Conservation (phyloP, 1,140 invertebrate genomes). For the Drosophila pseudoobscura region DNA sequence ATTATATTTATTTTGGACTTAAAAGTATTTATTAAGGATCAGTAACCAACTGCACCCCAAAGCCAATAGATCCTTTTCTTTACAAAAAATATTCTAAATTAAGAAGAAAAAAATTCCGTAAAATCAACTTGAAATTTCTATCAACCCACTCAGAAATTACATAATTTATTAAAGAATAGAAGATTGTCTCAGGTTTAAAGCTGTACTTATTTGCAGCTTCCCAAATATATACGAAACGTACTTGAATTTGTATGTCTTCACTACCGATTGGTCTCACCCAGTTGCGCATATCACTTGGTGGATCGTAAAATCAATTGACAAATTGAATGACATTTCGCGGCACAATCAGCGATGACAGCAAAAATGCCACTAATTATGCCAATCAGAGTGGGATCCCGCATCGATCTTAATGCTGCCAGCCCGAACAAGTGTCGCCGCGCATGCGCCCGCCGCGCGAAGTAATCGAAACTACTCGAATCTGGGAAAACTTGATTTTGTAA, state of each 20-base stretch:
- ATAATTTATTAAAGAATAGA: constrained; percentile 10
- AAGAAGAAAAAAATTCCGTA: background rate
- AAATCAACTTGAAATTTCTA: background rate
- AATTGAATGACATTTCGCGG: constrained; percentile 51
- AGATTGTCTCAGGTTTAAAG: background rate
- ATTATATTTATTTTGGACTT: no score
- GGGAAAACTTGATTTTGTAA: constrained; percentile 67
- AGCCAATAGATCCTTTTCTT: no score
- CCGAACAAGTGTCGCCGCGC: constrained; percentile 41
- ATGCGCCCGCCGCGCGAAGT: background rate
- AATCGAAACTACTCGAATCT: background rate
- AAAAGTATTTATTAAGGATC: no score
- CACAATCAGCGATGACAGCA: constrained; percentile 42
- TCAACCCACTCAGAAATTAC: background rate
- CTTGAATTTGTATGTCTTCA: background rate
- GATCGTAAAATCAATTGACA: constrained; percentile 59
- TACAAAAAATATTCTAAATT: background rate
- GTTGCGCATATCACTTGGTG: constrained; percentile 3
- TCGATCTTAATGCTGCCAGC: constrained; percentile 32
- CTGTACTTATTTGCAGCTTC: constrained; percentile 2
- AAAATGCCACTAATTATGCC: constrained; percentile 62
- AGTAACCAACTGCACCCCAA: no score
- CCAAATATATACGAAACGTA: no score
- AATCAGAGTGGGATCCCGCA: constrained; percentile 49
- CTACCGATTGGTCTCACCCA: constrained; percentile 12